Evolutionary conservation across 2,797 vertebrate genomes (phyloP), one percentile per base, ranked within the genome.

Genomic region (Macroramphosus scolopax): DNA sequence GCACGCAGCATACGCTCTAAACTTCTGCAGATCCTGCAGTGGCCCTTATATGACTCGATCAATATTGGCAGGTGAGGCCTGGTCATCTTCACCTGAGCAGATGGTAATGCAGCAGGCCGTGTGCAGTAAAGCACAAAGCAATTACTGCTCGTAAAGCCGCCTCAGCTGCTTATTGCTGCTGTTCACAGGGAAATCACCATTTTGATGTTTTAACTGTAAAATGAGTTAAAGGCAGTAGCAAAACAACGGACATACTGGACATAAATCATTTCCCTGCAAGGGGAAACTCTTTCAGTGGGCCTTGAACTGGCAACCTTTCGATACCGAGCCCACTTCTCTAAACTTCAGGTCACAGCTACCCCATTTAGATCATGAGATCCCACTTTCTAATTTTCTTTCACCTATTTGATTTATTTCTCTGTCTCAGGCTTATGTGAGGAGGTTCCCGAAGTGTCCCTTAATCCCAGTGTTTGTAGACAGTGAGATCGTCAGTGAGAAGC

Each of bases 381-480:
- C n/a, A n/a, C n/a, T n/a, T n/a, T n/a, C n/a, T n/a, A n/a, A n/a
- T n/a, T n/a, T n/a, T n/a, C n/a, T n/a, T n/a, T n/a, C n/a, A n/a
- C n/a, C n/a, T n/a, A n/a, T n/a, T n/a, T n/a, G n/a, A n/a, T 31
- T 5, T 16, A 1, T 40, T 18, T 20, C 15, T 26, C 5, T 4
- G 24, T 14, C 28, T 24, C 61, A 98, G 96, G 96, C 96, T 3
- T 98, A 98, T 22, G 87, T 92, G 30, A 90, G 89, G 29, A 89
- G 96, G 67, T 98, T 98, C 68, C 96, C 95, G 0, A 96, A 90
- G 0, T 97, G 93, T 68, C 92, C 87, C 1, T 75, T 98, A 75
- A 97, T 98, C 63, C 96, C 96, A 0, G 91, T 98, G 88, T 98
- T 98, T 57, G 92, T 96, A 30, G 92, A 90, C 85, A 96, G 96